Conservation (phyloP, 2,888 invertebrate genomes). For the Amiota mariae region DNA sequence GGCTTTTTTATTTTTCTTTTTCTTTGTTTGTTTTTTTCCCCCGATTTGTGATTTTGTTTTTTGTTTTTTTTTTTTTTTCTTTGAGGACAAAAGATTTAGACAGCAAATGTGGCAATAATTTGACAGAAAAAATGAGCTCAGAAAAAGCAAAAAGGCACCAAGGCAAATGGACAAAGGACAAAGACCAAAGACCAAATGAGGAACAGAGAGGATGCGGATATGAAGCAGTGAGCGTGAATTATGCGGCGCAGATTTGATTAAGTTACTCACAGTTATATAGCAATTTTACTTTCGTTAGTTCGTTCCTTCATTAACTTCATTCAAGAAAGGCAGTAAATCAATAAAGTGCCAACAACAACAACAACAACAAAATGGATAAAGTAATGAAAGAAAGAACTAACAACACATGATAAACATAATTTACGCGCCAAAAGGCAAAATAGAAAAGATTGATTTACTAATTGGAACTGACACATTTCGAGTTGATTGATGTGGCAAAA, state of each 20-base stretch:
- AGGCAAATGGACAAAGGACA: not conserved
- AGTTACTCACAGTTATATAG: conserved; percentile 17
- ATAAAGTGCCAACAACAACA: not conserved
- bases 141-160: not conserved
- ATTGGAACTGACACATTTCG: conserved; percentile 27
- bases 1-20: not conserved
- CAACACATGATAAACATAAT: conserved; percentile 29
- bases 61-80: not conserved
- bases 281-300: conserved; percentile 9
- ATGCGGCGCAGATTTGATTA: conserved; percentile 20
- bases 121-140: conserved; percentile 25
- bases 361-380: not conserved
- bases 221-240: not conserved
- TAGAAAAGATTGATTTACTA: conserved; percentile 26
- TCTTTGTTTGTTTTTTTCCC: not conserved
- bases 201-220: not conserved
- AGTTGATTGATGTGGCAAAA: conserved; percentile 20
- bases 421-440: conserved; percentile 23
- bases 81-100: conserved; percentile 22
- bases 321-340: conserved; percentile 16
- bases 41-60: not conserved
- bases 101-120: conserved; percentile 30
- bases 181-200: not conserved
- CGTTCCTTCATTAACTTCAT: not conserved
- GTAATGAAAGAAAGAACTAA: not conserved